These are phyloP conservation scores for Hemicrepidius hirtus DNA, from an alignment of 2,888 invertebrate genomes.

Conservation along the genomic window DNA sequence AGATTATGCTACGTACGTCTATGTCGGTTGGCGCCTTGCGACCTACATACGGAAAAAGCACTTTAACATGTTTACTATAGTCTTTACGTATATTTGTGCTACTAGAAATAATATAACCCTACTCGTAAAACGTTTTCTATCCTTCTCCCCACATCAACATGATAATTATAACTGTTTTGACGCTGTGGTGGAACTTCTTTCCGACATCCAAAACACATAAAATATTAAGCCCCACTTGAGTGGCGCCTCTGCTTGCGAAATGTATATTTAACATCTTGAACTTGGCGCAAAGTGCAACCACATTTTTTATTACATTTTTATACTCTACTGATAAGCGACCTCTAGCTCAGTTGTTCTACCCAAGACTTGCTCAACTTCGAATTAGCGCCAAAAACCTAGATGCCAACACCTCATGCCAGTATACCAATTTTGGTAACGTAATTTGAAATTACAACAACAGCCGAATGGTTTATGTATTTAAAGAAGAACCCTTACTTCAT, in stretches of 20 bases:
- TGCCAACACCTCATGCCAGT: too few species aligned
- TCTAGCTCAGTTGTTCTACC: neutral
- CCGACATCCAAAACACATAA: constrained; percentile 27
- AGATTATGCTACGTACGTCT: constrained; percentile 52
- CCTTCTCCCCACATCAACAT: neutral
- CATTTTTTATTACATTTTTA: constrained; percentile 39
- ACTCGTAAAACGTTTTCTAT: constrained; percentile 27
- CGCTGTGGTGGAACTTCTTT: constrained; percentile 21
- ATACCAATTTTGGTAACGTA: too few species aligned
- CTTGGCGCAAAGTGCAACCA: constrained; percentile 53
- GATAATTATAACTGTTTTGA: constrained; percentile 31
- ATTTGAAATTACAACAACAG: too few species aligned
- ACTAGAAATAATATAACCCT: neutral
- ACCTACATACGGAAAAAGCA: constrained; percentile 59
- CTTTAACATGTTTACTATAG: constrained; percentile 55
- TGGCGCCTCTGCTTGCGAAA: constrained; percentile 58
- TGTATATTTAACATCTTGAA: constrained; percentile 56
- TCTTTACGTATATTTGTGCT: constrained; percentile 24
- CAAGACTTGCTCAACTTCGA: constrained; percentile 4
- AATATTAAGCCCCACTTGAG: constrained; percentile 47
- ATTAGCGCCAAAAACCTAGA: neutral
- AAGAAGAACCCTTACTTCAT: too few species aligned
- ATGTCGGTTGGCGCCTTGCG: constrained; percentile 57
- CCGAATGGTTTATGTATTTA: too few species aligned
- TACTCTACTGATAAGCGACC: constrained; percentile 15